Conservation (phyloP, 2,888 invertebrate genomes). For the Agonopterix alstromeriana region DNA sequence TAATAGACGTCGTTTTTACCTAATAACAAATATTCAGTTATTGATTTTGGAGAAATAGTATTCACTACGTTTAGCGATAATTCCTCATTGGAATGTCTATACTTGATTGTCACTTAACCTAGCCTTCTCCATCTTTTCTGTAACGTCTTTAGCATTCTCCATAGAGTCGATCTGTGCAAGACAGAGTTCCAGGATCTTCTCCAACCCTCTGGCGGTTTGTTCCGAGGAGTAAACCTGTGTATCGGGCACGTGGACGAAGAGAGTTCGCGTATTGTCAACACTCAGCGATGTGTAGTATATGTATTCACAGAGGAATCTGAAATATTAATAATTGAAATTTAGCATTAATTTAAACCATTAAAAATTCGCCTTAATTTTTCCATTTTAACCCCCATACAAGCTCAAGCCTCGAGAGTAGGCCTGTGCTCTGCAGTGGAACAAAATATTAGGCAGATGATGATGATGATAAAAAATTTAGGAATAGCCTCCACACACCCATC, state of each 20-base stretch:
- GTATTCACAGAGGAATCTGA: conserved; percentile 88
- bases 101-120: conserved; percentile 11
- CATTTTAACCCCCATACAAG: no score
- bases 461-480: no score
- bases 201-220: conserved; percentile 73
- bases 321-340: conserved; percentile 14
- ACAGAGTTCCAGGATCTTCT: conserved; percentile 35
- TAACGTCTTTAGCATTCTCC: conserved; percentile 18
- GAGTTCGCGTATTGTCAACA: conserved; percentile 74
- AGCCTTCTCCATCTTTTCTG: conserved; percentile 20
- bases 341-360: no score
- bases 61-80: no score
- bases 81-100: not conserved
- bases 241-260: conserved; percentile 90
- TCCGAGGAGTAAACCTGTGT: conserved; percentile 75
- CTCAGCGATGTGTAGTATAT: conserved; percentile 86
- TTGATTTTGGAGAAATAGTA: no score
- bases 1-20: no score
- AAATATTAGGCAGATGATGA: no score
- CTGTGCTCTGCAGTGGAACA: no score
- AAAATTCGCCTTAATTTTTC: no score
- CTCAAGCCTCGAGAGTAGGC: no score
- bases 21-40: no score
- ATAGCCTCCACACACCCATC: no score
- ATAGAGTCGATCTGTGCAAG: conserved; percentile 27